Conservation (phyloP, 2,888 invertebrate genomes). For the Diloba caeruleocephala region DNA sequence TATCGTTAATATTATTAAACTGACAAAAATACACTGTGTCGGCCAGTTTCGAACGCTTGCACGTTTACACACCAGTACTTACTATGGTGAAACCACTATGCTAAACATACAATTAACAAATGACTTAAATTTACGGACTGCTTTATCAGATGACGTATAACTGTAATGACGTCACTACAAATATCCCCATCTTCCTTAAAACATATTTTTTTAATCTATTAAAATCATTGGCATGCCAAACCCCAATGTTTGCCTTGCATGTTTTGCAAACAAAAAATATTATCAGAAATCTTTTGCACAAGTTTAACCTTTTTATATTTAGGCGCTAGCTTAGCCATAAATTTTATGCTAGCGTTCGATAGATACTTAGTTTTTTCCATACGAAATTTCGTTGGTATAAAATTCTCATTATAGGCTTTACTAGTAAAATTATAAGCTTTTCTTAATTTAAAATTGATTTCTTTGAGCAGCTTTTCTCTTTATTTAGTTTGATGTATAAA, state of each 20-base stretch:
- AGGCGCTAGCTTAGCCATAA: slow-evolving; percentile 9
- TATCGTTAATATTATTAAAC: no score
- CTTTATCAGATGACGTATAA: no score
- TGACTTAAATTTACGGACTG: no score
- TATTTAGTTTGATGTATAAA: not conserved
- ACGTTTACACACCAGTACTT: no score
- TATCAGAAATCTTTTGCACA: not conserved
- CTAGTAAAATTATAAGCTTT: not conserved
- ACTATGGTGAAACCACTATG: no score
- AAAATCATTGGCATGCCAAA: not conserved
- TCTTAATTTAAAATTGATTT: not conserved
- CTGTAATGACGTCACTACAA: no score
- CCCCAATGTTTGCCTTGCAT: not conserved
- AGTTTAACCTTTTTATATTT: slow-evolving; percentile 4
- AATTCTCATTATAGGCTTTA: slow-evolving; percentile 1
- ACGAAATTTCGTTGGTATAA: not conserved
- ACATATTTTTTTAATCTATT: not conserved
- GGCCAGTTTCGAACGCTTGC: no score
- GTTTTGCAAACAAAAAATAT: not conserved
- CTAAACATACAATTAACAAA: no score
- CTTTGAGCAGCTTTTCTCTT: not conserved
- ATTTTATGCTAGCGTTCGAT: slow-evolving; percentile 3
- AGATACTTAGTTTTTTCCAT: slow-evolving; percentile 3
- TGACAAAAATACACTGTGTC: no score
- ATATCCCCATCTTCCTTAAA: no score